These are phyloP conservation scores for Lepidocolaptes lacrymiger DNA, from an alignment of 2,797 vertebrate genomes.

Conservation along the genomic window DNA sequence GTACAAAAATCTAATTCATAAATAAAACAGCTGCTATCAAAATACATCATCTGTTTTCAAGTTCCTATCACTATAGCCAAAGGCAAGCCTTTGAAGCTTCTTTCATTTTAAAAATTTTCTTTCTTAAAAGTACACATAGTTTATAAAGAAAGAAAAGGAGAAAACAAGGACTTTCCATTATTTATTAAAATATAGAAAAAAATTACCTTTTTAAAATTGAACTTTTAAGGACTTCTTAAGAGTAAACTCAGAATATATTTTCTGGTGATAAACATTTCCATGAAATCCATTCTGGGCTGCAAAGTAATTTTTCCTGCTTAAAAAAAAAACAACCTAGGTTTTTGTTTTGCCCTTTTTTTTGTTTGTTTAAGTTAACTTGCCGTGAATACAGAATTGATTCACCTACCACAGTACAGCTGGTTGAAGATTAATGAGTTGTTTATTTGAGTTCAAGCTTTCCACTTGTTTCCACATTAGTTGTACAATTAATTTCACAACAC, in stretches of 20 bases:
- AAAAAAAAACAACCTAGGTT: not conserved
- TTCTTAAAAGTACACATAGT: not conserved
- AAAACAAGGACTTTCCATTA: not conserved
- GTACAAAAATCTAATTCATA: not conserved
- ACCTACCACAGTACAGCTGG: slow-evolving; percentile 72
- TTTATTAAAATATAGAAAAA: not conserved
- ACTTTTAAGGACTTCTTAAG: not conserved
- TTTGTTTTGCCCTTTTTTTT: not conserved
- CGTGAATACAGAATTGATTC: not conserved
- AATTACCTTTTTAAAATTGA: not conserved
- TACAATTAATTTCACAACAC: slow-evolving; percentile 92
- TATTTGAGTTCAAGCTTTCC: slow-evolving; percentile 81
- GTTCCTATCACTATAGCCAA: not conserved
- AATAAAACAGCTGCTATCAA: not conserved
- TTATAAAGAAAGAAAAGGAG: not conserved
- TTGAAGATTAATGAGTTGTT: slow-evolving; percentile 91
- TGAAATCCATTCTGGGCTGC: not conserved
- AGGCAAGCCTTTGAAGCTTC: not conserved
- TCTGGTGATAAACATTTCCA: not conserved
- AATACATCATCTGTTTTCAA: not conserved
- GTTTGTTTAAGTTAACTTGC: not conserved
- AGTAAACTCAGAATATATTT: not conserved
- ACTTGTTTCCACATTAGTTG: slow-evolving; percentile 81
- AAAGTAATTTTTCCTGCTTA: not conserved
- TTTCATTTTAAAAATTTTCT: not conserved